A percentile compares a stretch with the other conserved stretches of the same genome.
Conservation (phyloP, 2,888 invertebrate species). For the Dryocosmus kuriphilus region DNA sequence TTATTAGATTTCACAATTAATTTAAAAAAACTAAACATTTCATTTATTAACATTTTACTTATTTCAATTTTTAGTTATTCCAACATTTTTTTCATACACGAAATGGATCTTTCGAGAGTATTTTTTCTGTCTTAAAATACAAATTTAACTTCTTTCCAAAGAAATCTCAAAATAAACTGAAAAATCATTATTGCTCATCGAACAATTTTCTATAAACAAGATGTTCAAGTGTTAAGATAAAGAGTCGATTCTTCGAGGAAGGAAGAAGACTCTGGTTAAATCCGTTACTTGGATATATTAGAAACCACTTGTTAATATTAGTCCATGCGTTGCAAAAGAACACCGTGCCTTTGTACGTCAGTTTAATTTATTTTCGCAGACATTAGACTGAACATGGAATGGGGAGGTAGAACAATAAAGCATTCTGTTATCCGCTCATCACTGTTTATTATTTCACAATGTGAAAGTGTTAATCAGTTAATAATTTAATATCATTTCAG, state of each 20-base stretch:
- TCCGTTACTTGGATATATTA: neutral
- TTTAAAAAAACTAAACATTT: too few species aligned
- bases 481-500: constrained; percentile 60
- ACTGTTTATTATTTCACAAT: constrained; percentile 65
- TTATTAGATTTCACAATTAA: neutral
- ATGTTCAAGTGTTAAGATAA: neutral
- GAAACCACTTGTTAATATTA: constrained; percentile 5
- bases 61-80: too few species aligned
- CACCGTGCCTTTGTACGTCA: neutral
- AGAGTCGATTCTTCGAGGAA: neutral
- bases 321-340: neutral
- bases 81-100: too few species aligned
- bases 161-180: neutral
- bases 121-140: too few species aligned
- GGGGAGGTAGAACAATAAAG: constrained; percentile 63
- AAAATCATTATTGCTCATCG: neutral
- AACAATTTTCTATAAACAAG: neutral
- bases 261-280: neutral
- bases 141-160: neutral
- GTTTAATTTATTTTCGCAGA: constrained; percentile 28
- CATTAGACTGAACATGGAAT: constrained; percentile 41
- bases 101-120: too few species aligned
- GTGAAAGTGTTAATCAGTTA: constrained; percentile 75
- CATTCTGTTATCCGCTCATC: constrained; percentile 78
- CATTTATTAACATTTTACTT: too few species aligned